Evolutionary conservation across 2,797 vertebrate genomes (phyloP).

Genomic region (Odontamblyopus rebecca): DNA sequence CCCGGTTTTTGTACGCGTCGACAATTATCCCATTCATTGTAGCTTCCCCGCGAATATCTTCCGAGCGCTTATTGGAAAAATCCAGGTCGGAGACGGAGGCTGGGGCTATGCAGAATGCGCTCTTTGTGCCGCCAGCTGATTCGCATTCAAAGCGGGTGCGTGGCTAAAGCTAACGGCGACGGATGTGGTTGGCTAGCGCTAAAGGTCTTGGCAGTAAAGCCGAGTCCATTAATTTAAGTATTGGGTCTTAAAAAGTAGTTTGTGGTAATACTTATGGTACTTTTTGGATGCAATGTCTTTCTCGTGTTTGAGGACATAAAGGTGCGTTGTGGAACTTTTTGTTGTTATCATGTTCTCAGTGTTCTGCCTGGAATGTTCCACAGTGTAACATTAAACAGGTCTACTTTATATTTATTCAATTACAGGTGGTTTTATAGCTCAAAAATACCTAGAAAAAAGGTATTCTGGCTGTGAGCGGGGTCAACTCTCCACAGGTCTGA

Average conservation of each 20-base stretch:
- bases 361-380: too few relatives aligned
- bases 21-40: constrained; percentile 28
- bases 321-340: too few relatives aligned
- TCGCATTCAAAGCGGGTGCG: constrained; percentile 28
- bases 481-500: too few relatives aligned
- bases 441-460: too few relatives aligned
- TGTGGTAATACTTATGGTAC: not conserved
- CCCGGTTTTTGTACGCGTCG: constrained; percentile 29
- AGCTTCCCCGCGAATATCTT: constrained; percentile 25
- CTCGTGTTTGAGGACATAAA: not conserved
- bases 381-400: too few relatives aligned
- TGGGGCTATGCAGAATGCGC: constrained; percentile 20
- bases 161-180: constrained; percentile 5
- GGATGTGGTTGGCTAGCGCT: constrained; percentile 29
- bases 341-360: too few relatives aligned
- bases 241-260: not conserved
- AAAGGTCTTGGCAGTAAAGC: constrained; percentile 5
- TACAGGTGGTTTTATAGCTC: too few relatives aligned
- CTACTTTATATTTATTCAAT: too few relatives aligned
- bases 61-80: constrained; percentile 9
- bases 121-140: constrained; percentile 27
- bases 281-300: too few relatives aligned
- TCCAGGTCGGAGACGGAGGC: constrained; percentile 1
- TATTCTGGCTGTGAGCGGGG: too few relatives aligned
- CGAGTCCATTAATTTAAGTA: not conserved